phyloP scores from a whole-genome alignment of 2,113 vertebrate species.

The Prunella himalayana region DNA sequence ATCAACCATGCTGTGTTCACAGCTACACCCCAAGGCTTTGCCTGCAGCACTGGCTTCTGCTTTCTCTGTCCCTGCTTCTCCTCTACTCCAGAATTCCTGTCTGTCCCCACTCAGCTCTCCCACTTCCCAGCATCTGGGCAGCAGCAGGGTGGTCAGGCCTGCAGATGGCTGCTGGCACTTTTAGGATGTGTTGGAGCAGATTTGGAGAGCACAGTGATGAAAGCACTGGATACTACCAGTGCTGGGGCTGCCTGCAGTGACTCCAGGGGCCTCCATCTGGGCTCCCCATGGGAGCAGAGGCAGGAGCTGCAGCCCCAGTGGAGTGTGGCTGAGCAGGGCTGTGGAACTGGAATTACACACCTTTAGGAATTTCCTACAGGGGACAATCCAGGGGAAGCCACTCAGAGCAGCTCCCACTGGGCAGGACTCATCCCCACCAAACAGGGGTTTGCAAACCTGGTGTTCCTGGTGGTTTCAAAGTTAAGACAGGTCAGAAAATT shows the following conservation, averaged over 20 bases:
- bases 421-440: rapidly evolving
- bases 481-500: background rate
- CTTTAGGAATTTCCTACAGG: rapidly evolving
- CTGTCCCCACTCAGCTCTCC: background rate
- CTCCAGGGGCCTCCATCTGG: background rate
- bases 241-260: background rate
- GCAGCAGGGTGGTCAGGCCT: background rate
- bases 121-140: background rate
- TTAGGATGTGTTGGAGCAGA: background rate
- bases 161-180: background rate
- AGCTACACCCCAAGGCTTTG: background rate
- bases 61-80: background rate
- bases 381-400: background rate
- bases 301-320: background rate
- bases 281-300: background rate
- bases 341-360: rapidly evolving
- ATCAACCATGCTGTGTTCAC: background rate
- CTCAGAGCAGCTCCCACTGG: background rate
- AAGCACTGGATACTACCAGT: background rate
- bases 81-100: rapidly evolving
- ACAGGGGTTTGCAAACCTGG: background rate
- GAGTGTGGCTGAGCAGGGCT: rapidly evolving
- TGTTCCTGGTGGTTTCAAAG: background rate
- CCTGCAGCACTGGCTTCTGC: background rate
- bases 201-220: background rate